Evolutionary conservation across 2,888 invertebrate species (phyloP), one percentile per base, ranked within the genome.

Genomic region (Cerastoderma edule): DNA sequence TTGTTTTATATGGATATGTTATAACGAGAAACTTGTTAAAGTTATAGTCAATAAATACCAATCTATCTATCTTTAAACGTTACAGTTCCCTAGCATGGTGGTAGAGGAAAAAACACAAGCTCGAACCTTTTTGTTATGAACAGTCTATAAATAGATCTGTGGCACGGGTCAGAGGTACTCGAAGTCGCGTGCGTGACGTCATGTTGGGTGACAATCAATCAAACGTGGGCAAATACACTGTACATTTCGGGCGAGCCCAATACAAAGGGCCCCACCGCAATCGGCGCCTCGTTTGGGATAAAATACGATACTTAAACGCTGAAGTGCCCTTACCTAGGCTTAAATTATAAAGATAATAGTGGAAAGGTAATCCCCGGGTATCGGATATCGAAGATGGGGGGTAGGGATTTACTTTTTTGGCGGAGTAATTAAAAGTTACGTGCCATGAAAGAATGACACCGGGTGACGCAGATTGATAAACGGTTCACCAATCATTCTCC

Each of bases 141-240:
- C n/a, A n/a, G n/a, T n/a, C n/a, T n/a, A n/a, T n/a, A n/a, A n/a
- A n/a, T n/a, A n/a, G n/a, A n/a, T n/a, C 24, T 60, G 39, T 60
- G 60, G 60, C 60, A 60, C 60, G 60, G 60, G 60, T 24, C 60
- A 27, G n/a, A 39, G 33, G 24, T 53, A 66, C 66, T 66, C 46
- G 24, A 32, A 27, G 66, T 66, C 66, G 66, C 66, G 66, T 66
- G 66, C 50, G 30, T 66, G 66, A 66, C 66, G 66, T 66, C 66
- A 66, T 53, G 32, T 50, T 10, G 27, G 50, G 32, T 22, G n/a
- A n/a, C 32, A 32, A 66, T 66, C 66, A 8, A 53, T 66, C 66
- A 66, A 48, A 22, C 2, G 66, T 33, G 30, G 48, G 53, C 66
- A 66, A 66, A 66, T 66, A 66, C 24, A 66, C 30, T 65, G 66